A percentile compares a stretch with the other conserved stretches of the same genome.
phyloP scores from a whole-genome alignment of 2,113 vertebrate species.

The Oryctolagus cuniculus region mOryCun1.1 NC_091435.1:25002501-25003000 shows the following conservation, averaged over 20 bases:
- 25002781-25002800: not conserved
- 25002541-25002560: not conserved
- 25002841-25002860: not conserved
- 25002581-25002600: accelerated
- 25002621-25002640: not conserved
- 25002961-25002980: not conserved
- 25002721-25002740: not conserved
- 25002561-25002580: accelerated
- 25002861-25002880: not conserved
- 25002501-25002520: not conserved
- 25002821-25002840: not conserved
- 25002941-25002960: not conserved
- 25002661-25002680: not conserved
- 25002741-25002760: not conserved
- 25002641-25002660: not conserved
- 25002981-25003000: not conserved
- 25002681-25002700: not conserved
- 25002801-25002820: not conserved
- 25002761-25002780: not conserved
- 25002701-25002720: not conserved
- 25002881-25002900: not conserved
- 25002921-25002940: not conserved
- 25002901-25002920: not conserved
- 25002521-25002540: not conserved
- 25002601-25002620: not conserved